Conservation (phyloP, 2,113 vertebrate species). For the Semicossyphus pulcher region DNA sequence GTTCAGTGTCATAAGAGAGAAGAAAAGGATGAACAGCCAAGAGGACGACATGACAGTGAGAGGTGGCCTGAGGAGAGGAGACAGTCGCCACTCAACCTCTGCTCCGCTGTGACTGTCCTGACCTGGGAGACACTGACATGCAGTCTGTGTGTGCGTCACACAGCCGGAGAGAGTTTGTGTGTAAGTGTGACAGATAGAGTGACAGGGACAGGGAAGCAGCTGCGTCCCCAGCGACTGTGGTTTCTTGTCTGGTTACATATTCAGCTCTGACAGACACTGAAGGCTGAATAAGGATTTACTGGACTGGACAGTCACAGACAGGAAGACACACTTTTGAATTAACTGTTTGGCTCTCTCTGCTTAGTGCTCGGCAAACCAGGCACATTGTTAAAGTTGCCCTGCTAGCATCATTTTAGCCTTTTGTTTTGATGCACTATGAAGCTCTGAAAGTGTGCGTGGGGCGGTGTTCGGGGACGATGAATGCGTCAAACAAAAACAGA, state of each 20-base stretch:
- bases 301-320: slow-evolving; percentile 41
- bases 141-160: not conserved
- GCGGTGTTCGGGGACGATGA: no score
- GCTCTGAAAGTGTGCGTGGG: no score
- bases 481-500: no score
- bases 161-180: slow-evolving; percentile 16
- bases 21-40: not conserved
- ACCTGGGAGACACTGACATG: slow-evolving; percentile 63
- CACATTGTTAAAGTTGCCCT: not conserved
- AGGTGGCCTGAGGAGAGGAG: slow-evolving; percentile 28
- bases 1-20: no score
- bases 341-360: not conserved
- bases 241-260: slow-evolving; percentile 71
- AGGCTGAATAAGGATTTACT: slow-evolving; percentile 59
- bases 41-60: slow-evolving; percentile 23
- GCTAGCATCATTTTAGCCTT: no score
- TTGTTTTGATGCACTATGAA: no score
- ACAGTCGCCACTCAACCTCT: slow-evolving; percentile 52
- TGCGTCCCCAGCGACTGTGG: slow-evolving; percentile 61
- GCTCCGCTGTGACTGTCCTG: slow-evolving; percentile 49
- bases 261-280: slow-evolving; percentile 61
- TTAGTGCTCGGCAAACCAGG: not conserved
- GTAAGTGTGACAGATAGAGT: slow-evolving; percentile 64
- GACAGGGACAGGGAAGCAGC: slow-evolving; percentile 68
- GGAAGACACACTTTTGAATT: not conserved